A percentile compares a stretch with the other conserved stretches of the same genome.
Conservation (phyloP, 1,140 invertebrate genomes). For the Drosophila melanogaster region DNA sequence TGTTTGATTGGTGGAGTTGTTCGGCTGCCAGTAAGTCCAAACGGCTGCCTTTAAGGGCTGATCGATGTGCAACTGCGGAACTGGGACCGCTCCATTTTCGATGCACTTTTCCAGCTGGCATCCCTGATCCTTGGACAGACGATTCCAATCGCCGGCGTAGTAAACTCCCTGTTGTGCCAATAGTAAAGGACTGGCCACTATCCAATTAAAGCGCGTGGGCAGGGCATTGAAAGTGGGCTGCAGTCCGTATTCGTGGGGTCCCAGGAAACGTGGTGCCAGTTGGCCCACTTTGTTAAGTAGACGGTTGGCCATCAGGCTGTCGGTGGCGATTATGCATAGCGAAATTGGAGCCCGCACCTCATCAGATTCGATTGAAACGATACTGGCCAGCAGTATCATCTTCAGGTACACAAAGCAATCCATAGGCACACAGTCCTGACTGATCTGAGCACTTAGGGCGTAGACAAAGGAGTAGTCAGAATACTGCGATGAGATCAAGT, state of each 20-base stretch:
- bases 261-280: constrained; percentile 69
- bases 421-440: constrained; percentile 73
- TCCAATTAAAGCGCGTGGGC: constrained; percentile 54
- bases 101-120: constrained; percentile 58
- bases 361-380: constrained; percentile 59
- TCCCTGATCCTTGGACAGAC: constrained; percentile 48
- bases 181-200: constrained; percentile 63
- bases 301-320: constrained; percentile 49
- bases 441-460: constrained; percentile 62
- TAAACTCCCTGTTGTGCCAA: constrained; percentile 73
- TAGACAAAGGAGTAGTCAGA: constrained; percentile 79
- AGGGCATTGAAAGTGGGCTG: constrained; percentile 20
- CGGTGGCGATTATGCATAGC: constrained; percentile 61
- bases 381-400: constrained; percentile 69
- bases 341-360: constrained; percentile 66
- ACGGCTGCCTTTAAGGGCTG: constrained; percentile 64
- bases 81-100: constrained; percentile 58
- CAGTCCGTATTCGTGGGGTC: constrained; percentile 55
- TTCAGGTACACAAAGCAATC: constrained; percentile 73
- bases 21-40: constrained; percentile 75
- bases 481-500: constrained; percentile 43
- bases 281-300: constrained; percentile 61
- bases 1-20: constrained; percentile 48
- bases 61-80: constrained; percentile 31
- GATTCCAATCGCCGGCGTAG: constrained; percentile 74